These are phyloP conservation scores for Lagocephalus sceleratus DNA, from an alignment of 2,797 vertebrate genomes.

Conservation along the genomic window DNA sequence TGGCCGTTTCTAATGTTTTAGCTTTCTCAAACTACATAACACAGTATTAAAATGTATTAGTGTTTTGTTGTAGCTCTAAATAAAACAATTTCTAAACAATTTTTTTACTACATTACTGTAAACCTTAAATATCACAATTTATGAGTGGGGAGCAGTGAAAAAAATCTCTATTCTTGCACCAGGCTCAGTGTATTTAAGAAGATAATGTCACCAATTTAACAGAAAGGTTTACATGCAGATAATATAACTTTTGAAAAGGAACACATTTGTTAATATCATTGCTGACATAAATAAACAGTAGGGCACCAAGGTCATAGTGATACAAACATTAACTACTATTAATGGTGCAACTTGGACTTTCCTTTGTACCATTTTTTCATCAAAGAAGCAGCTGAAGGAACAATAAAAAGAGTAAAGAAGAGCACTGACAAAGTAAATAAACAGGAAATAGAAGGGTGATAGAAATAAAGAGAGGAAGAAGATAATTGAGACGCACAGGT, in stretches of 20 bases:
- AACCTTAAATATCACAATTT: too few relatives aligned
- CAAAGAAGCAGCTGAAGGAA: constrained; percentile 25
- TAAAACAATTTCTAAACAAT: too few relatives aligned
- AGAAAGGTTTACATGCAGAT: background rate
- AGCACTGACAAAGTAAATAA: background rate
- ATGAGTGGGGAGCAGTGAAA: too few relatives aligned
- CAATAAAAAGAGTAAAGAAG: constrained; percentile 36
- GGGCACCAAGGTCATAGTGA: background rate
- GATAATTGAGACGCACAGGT: background rate
- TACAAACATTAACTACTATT: background rate
- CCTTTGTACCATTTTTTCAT: constrained; percentile 5
- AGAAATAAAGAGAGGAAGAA: background rate
- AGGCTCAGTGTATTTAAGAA: too few relatives aligned
- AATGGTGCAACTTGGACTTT: too few relatives aligned
- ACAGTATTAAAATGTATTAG: too few relatives aligned
- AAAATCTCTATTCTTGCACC: too few relatives aligned
- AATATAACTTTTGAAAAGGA: background rate
- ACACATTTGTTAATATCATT: background rate
- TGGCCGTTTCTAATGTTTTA: too few relatives aligned
- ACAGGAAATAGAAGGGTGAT: background rate
- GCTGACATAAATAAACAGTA: background rate
- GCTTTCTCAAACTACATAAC: too few relatives aligned
- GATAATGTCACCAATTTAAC: background rate
- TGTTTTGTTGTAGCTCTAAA: too few relatives aligned
- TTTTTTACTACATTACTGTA: too few relatives aligned